Percentiles rank a stretch among this genome's conserved stretches.
Conservation (phyloP, 2,888 invertebrate genomes). For the Carcina quercana region DNA sequence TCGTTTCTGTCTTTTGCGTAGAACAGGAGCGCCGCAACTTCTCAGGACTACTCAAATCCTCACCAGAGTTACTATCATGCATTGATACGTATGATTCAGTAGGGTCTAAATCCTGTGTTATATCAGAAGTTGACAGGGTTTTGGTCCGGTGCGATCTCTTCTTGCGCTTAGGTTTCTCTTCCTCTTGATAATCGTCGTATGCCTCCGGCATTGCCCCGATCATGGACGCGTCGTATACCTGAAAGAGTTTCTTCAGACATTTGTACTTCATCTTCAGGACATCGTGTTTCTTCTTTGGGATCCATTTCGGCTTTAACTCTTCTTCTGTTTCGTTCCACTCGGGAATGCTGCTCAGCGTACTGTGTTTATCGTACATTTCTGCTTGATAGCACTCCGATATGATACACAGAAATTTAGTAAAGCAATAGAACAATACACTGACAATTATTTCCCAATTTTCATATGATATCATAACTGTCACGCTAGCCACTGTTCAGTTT, state of each 20-base stretch:
- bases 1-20: constrained; percentile 21
- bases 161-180: constrained; percentile 18
- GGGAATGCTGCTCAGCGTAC: constrained; percentile 41
- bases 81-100: constrained; percentile 20
- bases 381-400: constrained; percentile 15
- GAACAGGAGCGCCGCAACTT: constrained; percentile 31
- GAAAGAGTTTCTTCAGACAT: constrained; percentile 60
- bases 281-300: constrained; percentile 63
- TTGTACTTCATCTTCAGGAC: constrained; percentile 63
- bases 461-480: constrained; percentile 17
- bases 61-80: constrained; percentile 31
- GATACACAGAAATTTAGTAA: constrained; percentile 42
- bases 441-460: constrained; percentile 47
- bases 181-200: constrained; percentile 7
- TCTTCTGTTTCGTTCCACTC: constrained; percentile 43
- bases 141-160: constrained; percentile 49
- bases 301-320: constrained; percentile 45
- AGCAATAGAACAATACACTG: constrained; percentile 38
- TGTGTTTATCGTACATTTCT: constrained; percentile 32
- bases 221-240: constrained; percentile 60
- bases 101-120: constrained; percentile 13
- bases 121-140: constrained; percentile 41
- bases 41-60: too few species aligned
- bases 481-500: constrained; percentile 18
- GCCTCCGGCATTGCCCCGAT: constrained; percentile 48